Percentiles rank a stretch among this genome's conserved stretches.
phyloP scores from a whole-genome alignment of 2,888 invertebrate genomes.

The Deroplatys truncata region DNA sequence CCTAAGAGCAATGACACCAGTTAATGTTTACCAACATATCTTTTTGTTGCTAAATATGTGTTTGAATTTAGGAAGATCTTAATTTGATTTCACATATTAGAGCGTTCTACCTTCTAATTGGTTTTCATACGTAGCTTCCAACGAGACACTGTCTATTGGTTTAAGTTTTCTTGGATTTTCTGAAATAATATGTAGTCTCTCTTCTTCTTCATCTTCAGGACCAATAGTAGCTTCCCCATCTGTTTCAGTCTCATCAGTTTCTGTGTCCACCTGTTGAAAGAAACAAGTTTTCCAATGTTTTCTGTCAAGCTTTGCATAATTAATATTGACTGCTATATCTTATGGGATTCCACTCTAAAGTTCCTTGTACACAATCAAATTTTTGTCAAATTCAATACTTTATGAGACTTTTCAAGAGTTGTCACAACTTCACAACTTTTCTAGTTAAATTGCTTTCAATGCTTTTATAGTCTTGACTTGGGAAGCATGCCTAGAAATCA shows the following conservation, averaged over 20 bases:
- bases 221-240: constrained; percentile 33
- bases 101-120: constrained; percentile 53
- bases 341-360: too few relatives aligned
- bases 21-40: background rate
- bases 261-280: constrained; percentile 27
- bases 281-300: background rate
- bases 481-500: too few relatives aligned
- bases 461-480: too few relatives aligned
- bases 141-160: constrained; percentile 47
- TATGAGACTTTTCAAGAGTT: too few relatives aligned
- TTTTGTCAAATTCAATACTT: too few relatives aligned
- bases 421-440: too few relatives aligned
- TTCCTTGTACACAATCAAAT: too few relatives aligned
- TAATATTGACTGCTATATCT: too few relatives aligned
- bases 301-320: too few relatives aligned
- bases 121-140: constrained; percentile 67
- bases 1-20: constrained; percentile 37
- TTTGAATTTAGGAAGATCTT: background rate
- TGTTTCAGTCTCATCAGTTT: constrained; percentile 35
- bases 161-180: constrained; percentile 35
- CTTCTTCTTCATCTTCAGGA: constrained; percentile 48
- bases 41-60: background rate
- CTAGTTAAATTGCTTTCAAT: too few relatives aligned
- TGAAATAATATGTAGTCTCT: constrained; percentile 37
- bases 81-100: background rate